Evolutionary conservation across 2,888 invertebrate species (phyloP).

Genomic region (Lacanobia wlatinum): DNA sequence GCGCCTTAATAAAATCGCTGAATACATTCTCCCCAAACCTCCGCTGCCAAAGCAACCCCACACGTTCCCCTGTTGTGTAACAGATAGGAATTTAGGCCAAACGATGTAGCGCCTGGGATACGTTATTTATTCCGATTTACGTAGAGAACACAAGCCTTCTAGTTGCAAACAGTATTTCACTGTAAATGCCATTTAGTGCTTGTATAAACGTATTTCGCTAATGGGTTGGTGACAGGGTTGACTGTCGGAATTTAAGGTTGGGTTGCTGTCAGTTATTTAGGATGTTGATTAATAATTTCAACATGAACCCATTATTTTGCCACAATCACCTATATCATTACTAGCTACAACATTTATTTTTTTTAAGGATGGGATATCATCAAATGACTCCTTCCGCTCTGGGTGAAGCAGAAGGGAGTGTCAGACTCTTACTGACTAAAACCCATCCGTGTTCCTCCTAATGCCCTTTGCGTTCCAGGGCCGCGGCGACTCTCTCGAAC

Average conservation of each 20-base stretch:
- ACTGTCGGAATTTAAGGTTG: slow-evolving; percentile 2
- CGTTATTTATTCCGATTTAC: slow-evolving; percentile 75
- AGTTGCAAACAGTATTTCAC: slow-evolving; percentile 61
- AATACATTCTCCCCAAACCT: background rate
- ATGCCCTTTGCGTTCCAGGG: no score
- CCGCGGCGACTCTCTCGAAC: no score
- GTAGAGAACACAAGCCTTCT: slow-evolving; percentile 50
- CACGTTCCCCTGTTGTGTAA: slow-evolving; percentile 49
- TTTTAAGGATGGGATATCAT: no score
- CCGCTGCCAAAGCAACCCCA: slow-evolving; percentile 48
- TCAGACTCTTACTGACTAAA: no score
- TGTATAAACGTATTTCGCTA: slow-evolving; percentile 39
- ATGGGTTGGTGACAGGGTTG: slow-evolving; percentile 38
- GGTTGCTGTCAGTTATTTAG: slow-evolving; percentile 2
- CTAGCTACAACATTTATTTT: no score
- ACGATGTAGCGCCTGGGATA: slow-evolving; percentile 64
- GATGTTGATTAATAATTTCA: no score
- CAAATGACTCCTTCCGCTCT: no score
- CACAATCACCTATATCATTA: no score
- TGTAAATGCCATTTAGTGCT: slow-evolving; percentile 57
- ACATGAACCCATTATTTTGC: no score
- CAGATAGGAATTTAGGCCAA: slow-evolving; percentile 75
- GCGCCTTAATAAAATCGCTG: background rate
- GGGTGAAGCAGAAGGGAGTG: no score
- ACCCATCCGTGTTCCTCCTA: no score